Evolutionary conservation across 37 sponge, comb jelly and placozoan species (phyloP).

Genomic region (Halichondria panicea): DNA sequence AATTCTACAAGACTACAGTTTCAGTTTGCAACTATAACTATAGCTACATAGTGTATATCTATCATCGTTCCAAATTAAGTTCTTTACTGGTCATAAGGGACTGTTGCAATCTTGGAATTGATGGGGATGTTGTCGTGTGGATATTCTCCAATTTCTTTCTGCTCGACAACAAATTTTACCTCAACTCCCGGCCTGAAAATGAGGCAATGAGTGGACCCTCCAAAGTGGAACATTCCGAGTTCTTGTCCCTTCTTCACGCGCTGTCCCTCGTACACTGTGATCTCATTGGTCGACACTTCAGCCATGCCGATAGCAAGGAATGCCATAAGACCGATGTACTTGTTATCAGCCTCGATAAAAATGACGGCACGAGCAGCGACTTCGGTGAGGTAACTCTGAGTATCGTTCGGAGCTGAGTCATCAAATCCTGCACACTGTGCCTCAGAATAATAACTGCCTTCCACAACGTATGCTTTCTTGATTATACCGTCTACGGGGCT

Average conservation of each 20-base stretch:
- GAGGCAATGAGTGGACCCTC: slow-evolving; percentile 59
- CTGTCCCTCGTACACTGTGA: slow-evolving; percentile 13
- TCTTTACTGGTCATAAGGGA: no score
- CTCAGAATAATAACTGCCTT: slow-evolving; percentile 41
- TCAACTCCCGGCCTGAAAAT: slow-evolving; percentile 31
- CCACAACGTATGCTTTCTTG: slow-evolving; percentile 18
- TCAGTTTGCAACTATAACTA: no score
- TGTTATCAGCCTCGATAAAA: slow-evolving; percentile 51
- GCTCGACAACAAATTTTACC: not conserved
- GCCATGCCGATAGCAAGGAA: slow-evolving; percentile 58
- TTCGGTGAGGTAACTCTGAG: slow-evolving; percentile 37
- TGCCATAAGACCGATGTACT: slow-evolving; percentile 44
- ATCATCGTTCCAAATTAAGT: no score
- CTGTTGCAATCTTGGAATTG: no score
- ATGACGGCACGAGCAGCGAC: slow-evolving; percentile 47
- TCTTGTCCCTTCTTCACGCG: slow-evolving; percentile 37
- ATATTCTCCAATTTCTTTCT: no score
- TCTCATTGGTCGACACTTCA: slow-evolving; percentile 51
- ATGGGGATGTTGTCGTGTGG: no score
- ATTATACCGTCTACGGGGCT: slow-evolving; percentile 55
- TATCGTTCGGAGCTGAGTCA: slow-evolving; percentile 7
- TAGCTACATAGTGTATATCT: no score
- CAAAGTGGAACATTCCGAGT: slow-evolving; percentile 57
- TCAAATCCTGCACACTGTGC: not conserved
- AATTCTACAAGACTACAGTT: no score